Evolutionary conservation across 2,888 invertebrate genomes (phyloP).

Genomic region (Nomada fabriciana): DNA sequence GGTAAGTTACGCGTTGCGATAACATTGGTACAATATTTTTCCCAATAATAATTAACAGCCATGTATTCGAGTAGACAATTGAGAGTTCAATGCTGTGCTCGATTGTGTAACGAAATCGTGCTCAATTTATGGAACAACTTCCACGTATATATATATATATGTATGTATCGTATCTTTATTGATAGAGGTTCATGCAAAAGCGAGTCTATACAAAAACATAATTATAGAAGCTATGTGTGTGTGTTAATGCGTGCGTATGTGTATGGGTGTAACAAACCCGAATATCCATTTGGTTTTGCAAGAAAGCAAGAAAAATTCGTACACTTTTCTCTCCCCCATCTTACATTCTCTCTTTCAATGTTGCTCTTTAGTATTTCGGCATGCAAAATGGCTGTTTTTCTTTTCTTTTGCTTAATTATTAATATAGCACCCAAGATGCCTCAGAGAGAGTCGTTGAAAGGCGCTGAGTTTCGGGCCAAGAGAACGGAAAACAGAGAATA

Average conservation of each 20-base stretch:
- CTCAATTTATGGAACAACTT: not conserved
- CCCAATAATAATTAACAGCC: not conserved
- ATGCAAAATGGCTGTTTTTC: not conserved
- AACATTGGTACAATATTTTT: not conserved
- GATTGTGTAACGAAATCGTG: not conserved
- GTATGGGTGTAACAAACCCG: no score
- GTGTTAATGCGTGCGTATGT: not conserved
- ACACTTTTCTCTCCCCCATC: not conserved
- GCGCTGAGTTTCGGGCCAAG: not conserved
- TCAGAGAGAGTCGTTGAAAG: not conserved
- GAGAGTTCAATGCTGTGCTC: not conserved
- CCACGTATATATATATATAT: not conserved
- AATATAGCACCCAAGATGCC: not conserved
- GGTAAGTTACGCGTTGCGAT: not conserved
- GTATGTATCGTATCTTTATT: not conserved
- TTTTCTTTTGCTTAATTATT: not conserved
- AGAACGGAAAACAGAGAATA: not conserved
- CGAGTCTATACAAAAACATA: conserved; percentile 20
- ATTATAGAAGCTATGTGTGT: conserved; percentile 16
- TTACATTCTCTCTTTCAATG: conserved; percentile 6
- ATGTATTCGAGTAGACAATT: not conserved
- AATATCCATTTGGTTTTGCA: conserved; percentile 22
- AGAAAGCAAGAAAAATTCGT: conserved; percentile 57
- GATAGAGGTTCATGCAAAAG: conserved; percentile 38
- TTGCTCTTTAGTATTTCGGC: not conserved